Base-by-base conservation (phyloP, 2,888 invertebrate genomes). In the Drosophila cognata region DNA sequence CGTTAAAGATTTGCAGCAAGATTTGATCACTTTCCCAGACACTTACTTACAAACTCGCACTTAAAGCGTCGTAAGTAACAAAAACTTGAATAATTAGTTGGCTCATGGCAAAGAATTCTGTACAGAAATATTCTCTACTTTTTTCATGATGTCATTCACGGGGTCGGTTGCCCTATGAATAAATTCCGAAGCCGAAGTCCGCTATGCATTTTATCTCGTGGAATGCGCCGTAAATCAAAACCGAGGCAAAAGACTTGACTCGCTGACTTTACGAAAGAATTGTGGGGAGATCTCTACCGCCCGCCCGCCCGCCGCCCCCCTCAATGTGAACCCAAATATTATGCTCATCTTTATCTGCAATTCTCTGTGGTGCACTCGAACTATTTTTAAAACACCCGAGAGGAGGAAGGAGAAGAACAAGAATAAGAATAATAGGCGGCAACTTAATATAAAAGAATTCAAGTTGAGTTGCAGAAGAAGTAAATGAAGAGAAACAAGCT, bases 221-320 rank as follows among this genome's bases (percentile, higher is more conserved):
- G 72, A 71, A 78, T 78, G 78, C 65, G 53, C 25, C 29, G 59
- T 78, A 81, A 78, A 81, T 81, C 78, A 78, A 64, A 71, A 51
- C 4, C 8, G 31, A 21, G 29, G 58, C 38, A 65, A 46, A 51
- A 43, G n/a, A 35, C 43, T 62, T 46, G 55, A 76, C 57, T 50
- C 21, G 53, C 43, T 60, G 51, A 68, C 66, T 78, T 58, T 50
- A 73, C 33, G n/a, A 52, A 56, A 51, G 16, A 25, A 46, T 16
- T 25, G 46, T 46, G 28, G 8, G 46, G 16, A 25, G 1, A 46
- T 8, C 25, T 25, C 2, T 16, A 31, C 46, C 36, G 25, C 13
- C 11, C n/a, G 29, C 41, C 46, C 36, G 25, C 13, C 11, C 29
- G 29, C 13, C 36, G 35, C 64, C 43, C 46, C 46, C n/a, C n/a